Conservation (phyloP, 2,888 invertebrate species). For the Boloria euphrosyne region DNA sequence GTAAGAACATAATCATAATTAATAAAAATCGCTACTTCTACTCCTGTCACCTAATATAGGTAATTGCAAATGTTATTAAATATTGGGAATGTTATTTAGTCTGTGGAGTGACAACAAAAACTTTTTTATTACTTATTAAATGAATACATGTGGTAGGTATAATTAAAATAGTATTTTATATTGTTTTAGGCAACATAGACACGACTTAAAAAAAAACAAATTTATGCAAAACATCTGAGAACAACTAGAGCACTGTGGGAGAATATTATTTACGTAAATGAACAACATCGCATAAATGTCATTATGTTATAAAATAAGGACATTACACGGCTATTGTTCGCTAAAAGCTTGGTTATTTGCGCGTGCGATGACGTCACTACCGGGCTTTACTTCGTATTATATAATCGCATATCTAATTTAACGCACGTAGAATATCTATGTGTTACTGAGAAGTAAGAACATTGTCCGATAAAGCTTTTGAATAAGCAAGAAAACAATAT, state of each 20-base stretch:
- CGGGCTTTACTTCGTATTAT: constrained; percentile 14
- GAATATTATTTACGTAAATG: constrained; percentile 7
- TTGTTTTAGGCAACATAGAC: too few species aligned
- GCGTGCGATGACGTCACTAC: constrained; percentile 25
- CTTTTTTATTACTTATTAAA: too few species aligned
- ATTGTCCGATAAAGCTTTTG: too few species aligned
- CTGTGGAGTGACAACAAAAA: too few species aligned
- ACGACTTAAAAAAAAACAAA: background rate
- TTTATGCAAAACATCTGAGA: background rate
- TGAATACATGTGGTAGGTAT: too few species aligned
- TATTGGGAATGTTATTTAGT: too few species aligned
- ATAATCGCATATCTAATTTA: constrained; percentile 13
- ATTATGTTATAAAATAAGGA: constrained; percentile 9
- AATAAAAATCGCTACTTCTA: too few species aligned
- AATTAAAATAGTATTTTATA: too few species aligned
- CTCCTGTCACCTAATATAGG: too few species aligned
- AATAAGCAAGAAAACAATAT: too few species aligned
- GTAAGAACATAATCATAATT: too few species aligned
- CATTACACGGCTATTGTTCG: constrained; percentile 20
- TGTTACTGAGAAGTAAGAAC: background rate
- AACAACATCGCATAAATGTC: constrained; percentile 1
- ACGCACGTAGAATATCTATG: constrained; percentile 8
- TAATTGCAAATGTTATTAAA: too few species aligned
- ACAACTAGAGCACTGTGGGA: background rate
- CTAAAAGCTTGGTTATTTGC: constrained; percentile 21